Base-by-base conservation (phyloP, 2,888 invertebrate species). In the Yponomeuta sedellus region DNA sequence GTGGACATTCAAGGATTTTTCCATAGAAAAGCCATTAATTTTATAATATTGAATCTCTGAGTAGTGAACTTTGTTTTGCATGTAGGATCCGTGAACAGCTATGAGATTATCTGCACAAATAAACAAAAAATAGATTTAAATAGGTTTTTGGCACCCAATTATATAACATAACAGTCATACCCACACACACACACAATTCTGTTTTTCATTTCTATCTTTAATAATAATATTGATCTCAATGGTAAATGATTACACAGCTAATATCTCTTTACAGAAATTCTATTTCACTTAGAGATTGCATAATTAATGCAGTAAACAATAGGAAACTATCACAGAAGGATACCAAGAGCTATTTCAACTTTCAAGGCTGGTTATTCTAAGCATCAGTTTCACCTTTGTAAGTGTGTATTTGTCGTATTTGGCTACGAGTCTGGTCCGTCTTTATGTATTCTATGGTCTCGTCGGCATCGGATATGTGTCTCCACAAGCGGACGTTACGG, bases 1-100 rank as follows among this genome's bases (percentile, higher is more conserved):
- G 67, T 64, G 8, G 65, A 63, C 58, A n/a, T 66, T 12, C 20
- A 71, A 59, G 20, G 64, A 63, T 28, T 68, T 68, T n/a, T 68
- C 61, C 44, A 69, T 44, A 44, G 61, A 62, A 19, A 67, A 72
- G 44, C 61, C 16, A 58, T 57, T 10, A 44, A 64, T 56, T 64
- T 64, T 28, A 22, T 59, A 20, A 16, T 39, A 39, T 52, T 52
- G 44, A 16, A 52, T 52, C 44, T 52, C 44, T 52, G 44, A 52
- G 44, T 52, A 52, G 44, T 52, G 44, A 16, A 52, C 44, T 52
- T 52, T 52, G 44, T 52, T 52, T 5, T 52, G 44, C 44, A 52
- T 16, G 16, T 52, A 52, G 3, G 44, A 52, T 16, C 44, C 44
- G 16, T 52, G 44, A 16, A 52, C 44, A 52, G 44, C 44, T 52